Base-by-base conservation (phyloP, 2,888 invertebrate species). In the Tillus elongatus region DNA sequence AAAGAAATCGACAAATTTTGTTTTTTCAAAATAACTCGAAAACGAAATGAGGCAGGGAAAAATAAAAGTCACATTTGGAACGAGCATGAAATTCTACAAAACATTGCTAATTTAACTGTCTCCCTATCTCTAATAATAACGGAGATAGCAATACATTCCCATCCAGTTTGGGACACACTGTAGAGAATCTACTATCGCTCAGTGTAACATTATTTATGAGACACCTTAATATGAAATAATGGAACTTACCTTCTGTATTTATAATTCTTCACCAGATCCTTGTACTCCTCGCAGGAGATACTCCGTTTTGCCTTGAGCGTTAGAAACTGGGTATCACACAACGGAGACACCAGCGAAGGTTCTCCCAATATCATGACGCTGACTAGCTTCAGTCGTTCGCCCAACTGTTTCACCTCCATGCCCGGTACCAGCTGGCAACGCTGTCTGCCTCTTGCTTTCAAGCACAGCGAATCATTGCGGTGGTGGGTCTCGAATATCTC, bases 391-490 rank as follows among this genome's bases (percentile, higher is more conserved):
- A 72, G 68, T 30, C 66, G 70, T 44, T 46, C 61, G 41, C 55
- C 51, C 36, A 57, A 47, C 37, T 47, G 53, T 19, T 52, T 51
- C 11, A 58, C 58, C 16, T 62, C 57, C 14, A 68, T 66, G 9
- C 49, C 53, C 0, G 55, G 48, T 2, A 77, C 50, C 31, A 83
- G 64, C 51, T 71, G 68, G 58, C 88, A 87, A 41, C 88, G 68
- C 57, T 88, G 87, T 33, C 86, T 63, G 0, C 84, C 86, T 54
- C 78, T 78, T 0, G 86, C 85, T 63, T 75, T 71, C n/a, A 82
- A 66, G 27, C 72, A 72, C 14, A 70, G 57, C 3, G 56, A 51
- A 37, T 70, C 72, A 38, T 74, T 71, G 36, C 70, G 70, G 41
- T 72, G 73, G 44, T 75, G 74, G 3, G 76, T 73, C 58, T 81